Base-by-base conservation (phyloP, 2,888 invertebrate genomes). In the Dryomyza anilis region DNA sequence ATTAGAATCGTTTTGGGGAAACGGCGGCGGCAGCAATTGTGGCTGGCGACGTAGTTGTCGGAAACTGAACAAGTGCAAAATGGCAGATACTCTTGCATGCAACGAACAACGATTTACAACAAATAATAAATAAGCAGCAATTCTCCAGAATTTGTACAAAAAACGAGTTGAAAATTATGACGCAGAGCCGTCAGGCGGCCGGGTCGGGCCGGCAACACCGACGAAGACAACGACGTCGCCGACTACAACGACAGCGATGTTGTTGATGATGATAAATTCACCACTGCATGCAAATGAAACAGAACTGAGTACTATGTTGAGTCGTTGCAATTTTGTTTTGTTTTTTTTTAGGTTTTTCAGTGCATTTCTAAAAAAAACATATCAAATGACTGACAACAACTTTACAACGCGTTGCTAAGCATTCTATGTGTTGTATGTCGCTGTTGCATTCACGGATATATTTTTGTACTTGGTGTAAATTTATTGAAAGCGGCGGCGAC, bases 51-150 rank as follows among this genome's bases (percentile, higher is more conserved):
- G 21, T 21, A 27, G 12, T 46, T 58, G 58, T 58, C 58, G 58
- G 58, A 58, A 58, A 58, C 29, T 58, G 30, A 58, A 58, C 58
- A 58, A 58, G 58, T 58, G 58, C 29, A 58, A 46, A 58, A 46
- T 58, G 45, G 55, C 55, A 55, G 45, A 58, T 58, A 58, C 45
- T n/a, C 45, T 58, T 30, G 58, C 58, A 46, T 29, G 29, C 58
- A 25, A 27, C 21, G 23, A 33, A 55, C 12, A 16, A 29, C 33
- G n/a, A 19, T 19, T 21, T 21, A 12, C 55, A 27, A n/a, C 39
- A 27, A n/a, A 55, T 12, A 55, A 36, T 16, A 55, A 58, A 30
- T 16, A 46, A 58, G 58, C 29, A 5, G 29, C 46, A 29, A 16
- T 58, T 58, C 58, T 45, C 25, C 19, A 29, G 58, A 58, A 58